Percentiles rank a stretch among this genome's conserved stretches.
phyloP scores from a whole-genome alignment of 2,888 invertebrate species.

The Agrilus biguttatus region DNA sequence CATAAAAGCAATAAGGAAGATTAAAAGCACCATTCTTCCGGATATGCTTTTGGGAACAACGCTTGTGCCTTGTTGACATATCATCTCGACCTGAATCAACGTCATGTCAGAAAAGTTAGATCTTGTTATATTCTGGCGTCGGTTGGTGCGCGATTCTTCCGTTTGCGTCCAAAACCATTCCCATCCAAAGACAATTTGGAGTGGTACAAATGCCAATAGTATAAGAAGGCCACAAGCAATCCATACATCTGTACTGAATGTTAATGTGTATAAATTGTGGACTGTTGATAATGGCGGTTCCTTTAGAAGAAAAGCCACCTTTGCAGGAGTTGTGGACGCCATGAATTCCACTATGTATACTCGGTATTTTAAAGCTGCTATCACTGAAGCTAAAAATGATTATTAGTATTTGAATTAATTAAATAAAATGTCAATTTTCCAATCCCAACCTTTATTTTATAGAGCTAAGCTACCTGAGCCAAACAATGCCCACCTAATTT shows the following conservation, averaged over 20 bases:
- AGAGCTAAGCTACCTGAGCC: no score
- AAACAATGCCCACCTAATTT: no score
- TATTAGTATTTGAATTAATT: no score
- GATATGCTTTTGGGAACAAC: conserved; percentile 30
- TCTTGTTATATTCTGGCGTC: conserved; percentile 7
- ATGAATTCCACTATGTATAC: conserved; percentile 36
- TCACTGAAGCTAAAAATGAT: conserved; percentile 26
- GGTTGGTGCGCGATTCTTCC: conserved; percentile 8
- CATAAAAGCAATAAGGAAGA: conserved; percentile 30
- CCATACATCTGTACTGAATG: conserved; percentile 51
- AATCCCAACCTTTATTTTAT: no score
- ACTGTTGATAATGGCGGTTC: conserved; percentile 50
- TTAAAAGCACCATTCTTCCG: conserved; percentile 30
- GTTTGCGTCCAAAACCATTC: conserved; percentile 18
- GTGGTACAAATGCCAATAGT: conserved; percentile 14
- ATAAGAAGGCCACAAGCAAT: conserved; percentile 30
- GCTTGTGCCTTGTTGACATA: conserved; percentile 35
- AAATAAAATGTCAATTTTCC: no score
- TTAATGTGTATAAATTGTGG: conserved; percentile 49
- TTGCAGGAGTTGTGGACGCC: conserved; percentile 38
- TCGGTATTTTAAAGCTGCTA: conserved; percentile 25
- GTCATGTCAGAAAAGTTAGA: conserved; percentile 19
- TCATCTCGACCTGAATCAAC: conserved; percentile 32
- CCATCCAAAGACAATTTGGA: conserved; percentile 18
- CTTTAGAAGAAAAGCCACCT: conserved; percentile 46